Percentiles rank a stretch among this genome's conserved stretches.
phyloP scores from a whole-genome alignment of 2,797 vertebrate species.

The Cossypha niveicapilla region DNA sequence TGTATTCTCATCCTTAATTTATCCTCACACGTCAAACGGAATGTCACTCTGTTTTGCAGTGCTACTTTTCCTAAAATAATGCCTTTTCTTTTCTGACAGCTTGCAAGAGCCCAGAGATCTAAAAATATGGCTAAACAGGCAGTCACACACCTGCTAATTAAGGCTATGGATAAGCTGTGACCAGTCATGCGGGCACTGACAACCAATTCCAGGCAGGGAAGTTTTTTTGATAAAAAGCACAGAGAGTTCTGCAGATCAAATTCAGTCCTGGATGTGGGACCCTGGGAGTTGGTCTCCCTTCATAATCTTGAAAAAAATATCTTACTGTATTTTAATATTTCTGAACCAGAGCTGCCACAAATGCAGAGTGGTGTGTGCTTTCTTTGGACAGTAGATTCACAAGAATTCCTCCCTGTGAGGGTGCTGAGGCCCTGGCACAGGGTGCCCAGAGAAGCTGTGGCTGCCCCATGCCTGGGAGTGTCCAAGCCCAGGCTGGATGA shows the following conservation, averaged over 20 bases:
- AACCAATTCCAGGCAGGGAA: background rate
- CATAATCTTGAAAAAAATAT: background rate
- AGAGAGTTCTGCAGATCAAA: background rate
- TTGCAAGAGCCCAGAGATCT: background rate
- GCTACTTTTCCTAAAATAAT: conserved; percentile 50
- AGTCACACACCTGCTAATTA: conserved; percentile 46
- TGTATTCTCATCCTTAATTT: conserved; percentile 16
- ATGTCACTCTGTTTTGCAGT: conserved; percentile 27
- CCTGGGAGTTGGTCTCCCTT: background rate
- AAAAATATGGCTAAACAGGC: conserved; percentile 36
- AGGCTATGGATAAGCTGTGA: conserved; percentile 17
- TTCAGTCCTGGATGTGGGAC: background rate
- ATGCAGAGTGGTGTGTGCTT: background rate
- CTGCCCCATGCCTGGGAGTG: background rate
- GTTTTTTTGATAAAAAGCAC: rapidly evolving
- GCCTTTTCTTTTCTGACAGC: background rate
- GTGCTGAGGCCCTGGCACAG: rapidly evolving
- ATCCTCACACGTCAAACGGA: conserved; percentile 8
- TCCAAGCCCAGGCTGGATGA: background rate
- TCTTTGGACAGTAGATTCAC: background rate
- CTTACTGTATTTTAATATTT: background rate
- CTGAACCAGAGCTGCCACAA: background rate
- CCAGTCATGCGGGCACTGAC: background rate
- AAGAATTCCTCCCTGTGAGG: background rate
- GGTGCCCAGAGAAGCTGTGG: background rate